phyloP scores from a whole-genome alignment of 1,140 invertebrate species.

The Nephila pilipes region DNA sequence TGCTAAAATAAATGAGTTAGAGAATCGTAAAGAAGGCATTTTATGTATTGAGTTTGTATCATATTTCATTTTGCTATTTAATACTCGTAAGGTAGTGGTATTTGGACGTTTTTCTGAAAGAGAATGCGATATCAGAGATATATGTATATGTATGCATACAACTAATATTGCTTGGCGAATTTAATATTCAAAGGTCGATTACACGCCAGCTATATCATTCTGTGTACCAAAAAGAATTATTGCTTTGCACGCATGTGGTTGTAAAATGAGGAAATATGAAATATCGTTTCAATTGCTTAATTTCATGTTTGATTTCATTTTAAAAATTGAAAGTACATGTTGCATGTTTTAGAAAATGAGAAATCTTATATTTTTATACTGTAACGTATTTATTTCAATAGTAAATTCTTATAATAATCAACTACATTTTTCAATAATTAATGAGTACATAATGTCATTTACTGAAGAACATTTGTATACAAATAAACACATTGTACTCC shows the following conservation, averaged over 20 bases:
- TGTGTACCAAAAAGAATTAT: background rate
- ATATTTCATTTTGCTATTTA: conserved; percentile 51
- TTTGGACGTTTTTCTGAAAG: background rate
- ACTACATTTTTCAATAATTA: too few relatives aligned
- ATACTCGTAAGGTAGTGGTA: conserved; percentile 34
- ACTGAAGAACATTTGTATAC: too few relatives aligned
- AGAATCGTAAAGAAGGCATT: conserved; percentile 51
- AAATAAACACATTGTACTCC: too few relatives aligned
- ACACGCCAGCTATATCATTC: background rate
- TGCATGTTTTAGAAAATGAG: too few relatives aligned
- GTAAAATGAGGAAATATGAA: background rate
- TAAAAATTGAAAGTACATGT: background rate
- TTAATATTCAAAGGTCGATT: conserved; percentile 27
- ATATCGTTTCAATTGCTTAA: background rate
- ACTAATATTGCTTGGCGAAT: background rate
- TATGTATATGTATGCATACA: background rate
- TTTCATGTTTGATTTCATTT: background rate
- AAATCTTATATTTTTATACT: too few relatives aligned
- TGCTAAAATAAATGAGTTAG: conserved; percentile 55
- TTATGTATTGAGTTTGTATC: conserved; percentile 36
- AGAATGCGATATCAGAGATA: background rate
- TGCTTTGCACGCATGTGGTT: background rate
- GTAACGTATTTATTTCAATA: too few relatives aligned
- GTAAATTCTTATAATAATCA: too few relatives aligned
- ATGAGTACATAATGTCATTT: too few relatives aligned